Conservation (phyloP, 1,140 invertebrate genomes). For the Macrotrachela quadricornifera region DNA sequence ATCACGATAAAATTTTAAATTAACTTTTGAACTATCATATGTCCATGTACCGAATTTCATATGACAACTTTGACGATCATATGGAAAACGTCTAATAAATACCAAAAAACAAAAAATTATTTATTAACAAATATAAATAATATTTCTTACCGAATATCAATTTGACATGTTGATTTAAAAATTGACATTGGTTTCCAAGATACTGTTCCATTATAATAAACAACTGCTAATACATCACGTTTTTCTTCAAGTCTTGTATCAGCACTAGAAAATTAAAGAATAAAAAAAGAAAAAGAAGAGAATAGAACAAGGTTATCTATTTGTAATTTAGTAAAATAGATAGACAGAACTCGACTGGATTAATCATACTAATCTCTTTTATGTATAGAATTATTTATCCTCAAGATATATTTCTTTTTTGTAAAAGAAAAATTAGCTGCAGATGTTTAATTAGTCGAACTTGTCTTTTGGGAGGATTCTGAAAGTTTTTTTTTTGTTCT, state of each 20-base stretch:
- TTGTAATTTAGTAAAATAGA: too few species aligned
- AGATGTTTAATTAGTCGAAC: too few species aligned
- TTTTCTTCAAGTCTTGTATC: constrained; percentile 25
- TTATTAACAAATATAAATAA: too few species aligned
- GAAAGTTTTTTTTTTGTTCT: too few species aligned
- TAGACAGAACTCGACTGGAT: too few species aligned
- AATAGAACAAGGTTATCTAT: neutral
- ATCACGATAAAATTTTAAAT: constrained; percentile 19
- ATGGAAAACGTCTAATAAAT: constrained; percentile 29
- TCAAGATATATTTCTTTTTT: too few species aligned
- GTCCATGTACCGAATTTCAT: constrained; percentile 31
- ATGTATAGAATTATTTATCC: too few species aligned
- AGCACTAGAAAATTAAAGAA: constrained; percentile 11
- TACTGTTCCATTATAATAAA: constrained; percentile 66
- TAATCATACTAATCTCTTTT: too few species aligned
- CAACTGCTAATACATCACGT: constrained; percentile 21
- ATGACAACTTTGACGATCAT: constrained; percentile 25
- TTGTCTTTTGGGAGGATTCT: too few species aligned
- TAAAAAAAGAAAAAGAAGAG: neutral
- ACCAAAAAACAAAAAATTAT: too few species aligned
- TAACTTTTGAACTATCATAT: constrained; percentile 26
- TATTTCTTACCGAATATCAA: constrained; percentile 48
- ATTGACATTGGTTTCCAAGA: constrained; percentile 93
- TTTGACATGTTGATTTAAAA: constrained; percentile 76
- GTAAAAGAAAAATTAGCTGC: too few species aligned